Evolutionary conservation across 1,140 invertebrate species (phyloP), one percentile per base, ranked within the genome.

Genomic region (Atta colombica): DNA sequence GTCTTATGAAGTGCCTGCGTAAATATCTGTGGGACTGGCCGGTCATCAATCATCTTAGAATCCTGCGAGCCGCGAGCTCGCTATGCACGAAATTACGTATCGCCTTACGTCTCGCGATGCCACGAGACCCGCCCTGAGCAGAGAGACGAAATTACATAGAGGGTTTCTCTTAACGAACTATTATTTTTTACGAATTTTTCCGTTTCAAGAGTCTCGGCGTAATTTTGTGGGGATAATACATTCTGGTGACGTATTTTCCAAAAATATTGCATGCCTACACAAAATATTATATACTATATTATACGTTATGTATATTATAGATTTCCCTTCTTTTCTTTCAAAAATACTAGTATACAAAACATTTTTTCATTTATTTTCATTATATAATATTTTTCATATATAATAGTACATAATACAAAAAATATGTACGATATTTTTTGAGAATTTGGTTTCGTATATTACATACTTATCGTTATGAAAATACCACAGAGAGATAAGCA

Each of bases 11-110:
- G 92, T 90, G 91, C 87, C 85, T 90, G 90, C 91, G 91, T 92
- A 91, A 92, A 94, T 94, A 92, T 94, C 89, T 88, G 80, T 92
- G 75, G 84, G 86, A 92, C 89, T 90, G 85, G 84, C 66, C 55
- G 89, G 82, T 94, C 94, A 95, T 95, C 94, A 94, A 95, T 95
- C 95, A 94, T 94, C 91, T 86, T 63, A 58, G 65, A 91, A 72
- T 87, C 90, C 77, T 66, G 81, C 39, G 80, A 74, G 86, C 55
- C 72, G 82, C 80, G 69, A 87, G 77, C 77, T 71, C 71, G 85
- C 75, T 80, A 88, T 71, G 89, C 87, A 88, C 90, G 91, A 84
- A 92, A 93, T 93, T 92, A 93, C 89, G 91, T 91, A 92, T 93
- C 91, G 92, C 80, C 85, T 87, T 90, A 86, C 86, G 68, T 18